These are phyloP conservation scores for Ceraclea dissimilis DNA, from an alignment of 2,888 invertebrate genomes.

Conservation along the genomic window DNA sequence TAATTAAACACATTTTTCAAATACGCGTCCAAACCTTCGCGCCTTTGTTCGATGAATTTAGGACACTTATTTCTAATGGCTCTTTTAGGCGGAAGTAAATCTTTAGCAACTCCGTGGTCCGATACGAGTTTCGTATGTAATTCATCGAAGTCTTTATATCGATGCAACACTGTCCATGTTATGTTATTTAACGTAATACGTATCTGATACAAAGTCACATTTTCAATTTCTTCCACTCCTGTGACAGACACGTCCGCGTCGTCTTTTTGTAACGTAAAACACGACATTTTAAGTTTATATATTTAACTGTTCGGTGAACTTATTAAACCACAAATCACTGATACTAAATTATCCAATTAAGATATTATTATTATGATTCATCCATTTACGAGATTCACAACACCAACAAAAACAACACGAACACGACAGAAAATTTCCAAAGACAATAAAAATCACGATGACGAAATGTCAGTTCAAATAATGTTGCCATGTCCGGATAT, in stretches of 20 bases:
- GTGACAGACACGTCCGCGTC: constrained; percentile 62
- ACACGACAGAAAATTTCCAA: not conserved
- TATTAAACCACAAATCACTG: no score
- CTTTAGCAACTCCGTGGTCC: constrained; percentile 75
- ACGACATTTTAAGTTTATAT: constrained; percentile 55
- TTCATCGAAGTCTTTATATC: constrained; percentile 86
- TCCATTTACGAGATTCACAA: not conserved
- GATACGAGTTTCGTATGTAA: constrained; percentile 76
- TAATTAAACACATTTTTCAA: constrained; percentile 68
- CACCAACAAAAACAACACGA: not conserved
- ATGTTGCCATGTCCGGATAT: not conserved
- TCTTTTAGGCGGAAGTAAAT: constrained; percentile 88
- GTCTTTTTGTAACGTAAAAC: constrained; percentile 60
- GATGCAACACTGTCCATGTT: constrained; percentile 75
- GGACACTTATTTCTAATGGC: constrained; percentile 85
- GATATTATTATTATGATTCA: no score
- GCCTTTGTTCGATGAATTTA: constrained; percentile 76
- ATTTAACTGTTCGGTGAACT: no score
- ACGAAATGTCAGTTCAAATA: not conserved
- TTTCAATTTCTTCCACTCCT: constrained; percentile 54
- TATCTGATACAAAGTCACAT: constrained; percentile 67
- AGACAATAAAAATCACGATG: not conserved
- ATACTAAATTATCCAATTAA: no score
- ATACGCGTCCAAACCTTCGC: constrained; percentile 73
- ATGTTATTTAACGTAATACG: constrained; percentile 60